Evolutionary conservation across 1,140 invertebrate species (phyloP), one percentile per base, ranked within the genome.

Genomic region (Drosophila lini): DNA sequence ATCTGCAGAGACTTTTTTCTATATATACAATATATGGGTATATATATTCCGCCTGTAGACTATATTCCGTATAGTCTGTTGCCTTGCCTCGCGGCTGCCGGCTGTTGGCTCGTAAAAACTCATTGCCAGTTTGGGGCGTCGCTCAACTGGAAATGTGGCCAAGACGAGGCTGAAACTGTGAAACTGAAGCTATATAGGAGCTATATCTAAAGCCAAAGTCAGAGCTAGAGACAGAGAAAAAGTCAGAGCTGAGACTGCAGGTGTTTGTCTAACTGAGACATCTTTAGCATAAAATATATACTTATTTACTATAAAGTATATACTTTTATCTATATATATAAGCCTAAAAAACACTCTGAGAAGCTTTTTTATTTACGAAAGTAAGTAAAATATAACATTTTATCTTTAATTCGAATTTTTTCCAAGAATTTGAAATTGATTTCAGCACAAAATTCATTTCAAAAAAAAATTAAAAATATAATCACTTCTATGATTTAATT

Each of bases 91-190:
- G 31, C 56, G 32, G 41, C 22, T 64, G 36, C 31, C 25, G 15
- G 16, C 69, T 78, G 58, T 31, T 68, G 65, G 59, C 62, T 75
- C 74, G 73, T 84, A 78, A 84, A 83, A 84, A 80, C 79, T 83
- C 83, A 83, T 83, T 83, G 82, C 80, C 83, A 83, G 83, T 78
- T 86, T 75, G 81, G 81, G 81, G 74, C 81, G 81, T 69, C 80
- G 83, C 76, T 86, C 83, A 86, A 86, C 83, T 89, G 83, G 83
- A 86, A 86, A 86, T 88, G 79, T 74, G 70, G 83, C 67, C 57
- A 58, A 78, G 82, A 53, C 64, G 60, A 59, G 40, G 60, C 60
- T 41, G 32, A 59, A 62, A 40, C 68, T 60, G 50, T 52, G 47
- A 71, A 73, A 38, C 67, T 74, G 25, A 42, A 31, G 41, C 65